These are phyloP conservation scores for Chironomus riparius DNA, from an alignment of 2,888 invertebrate species.

Conservation along the genomic window DNA sequence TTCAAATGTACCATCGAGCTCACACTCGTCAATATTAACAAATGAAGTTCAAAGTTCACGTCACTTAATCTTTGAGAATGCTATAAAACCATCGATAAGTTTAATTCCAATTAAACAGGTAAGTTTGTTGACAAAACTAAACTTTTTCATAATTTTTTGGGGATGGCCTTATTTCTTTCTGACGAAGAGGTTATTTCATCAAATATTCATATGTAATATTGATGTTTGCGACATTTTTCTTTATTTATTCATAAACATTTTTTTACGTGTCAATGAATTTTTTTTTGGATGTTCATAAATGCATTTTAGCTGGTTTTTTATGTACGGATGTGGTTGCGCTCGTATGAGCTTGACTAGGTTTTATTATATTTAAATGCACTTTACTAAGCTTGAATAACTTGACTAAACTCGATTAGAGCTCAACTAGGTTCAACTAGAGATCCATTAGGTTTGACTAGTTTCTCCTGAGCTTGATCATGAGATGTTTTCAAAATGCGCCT, in stretches of 20 bases:
- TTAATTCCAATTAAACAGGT: slow-evolving; percentile 78
- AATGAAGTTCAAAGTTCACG: slow-evolving; percentile 35
- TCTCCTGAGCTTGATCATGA: too few species aligned
- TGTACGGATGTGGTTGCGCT: too few species aligned
- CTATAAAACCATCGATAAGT: slow-evolving; percentile 76
- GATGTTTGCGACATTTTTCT: neutral
- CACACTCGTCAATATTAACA: slow-evolving; percentile 45
- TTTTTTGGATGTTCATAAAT: too few species aligned
- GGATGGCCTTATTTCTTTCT: neutral
- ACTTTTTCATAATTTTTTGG: neutral
- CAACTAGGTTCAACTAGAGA: too few species aligned
- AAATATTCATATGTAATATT: neutral
- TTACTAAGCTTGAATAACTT: too few species aligned
- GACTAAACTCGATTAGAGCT: too few species aligned
- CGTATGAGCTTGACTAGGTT: too few species aligned
- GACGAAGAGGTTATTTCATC: slow-evolving; percentile 1
- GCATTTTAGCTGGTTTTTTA: too few species aligned
- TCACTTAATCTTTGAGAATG: slow-evolving; percentile 38
- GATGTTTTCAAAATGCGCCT: too few species aligned
- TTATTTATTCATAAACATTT: neutral
- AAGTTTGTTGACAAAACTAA: slow-evolving; percentile 30
- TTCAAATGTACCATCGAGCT: slow-evolving; percentile 62
- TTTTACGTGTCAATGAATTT: slow-evolving; percentile 10
- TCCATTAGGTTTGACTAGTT: too few species aligned
- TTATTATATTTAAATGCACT: too few species aligned